Base-by-base conservation (phyloP, 2,113 vertebrate species). In the Zosterops japonicus region DNA sequence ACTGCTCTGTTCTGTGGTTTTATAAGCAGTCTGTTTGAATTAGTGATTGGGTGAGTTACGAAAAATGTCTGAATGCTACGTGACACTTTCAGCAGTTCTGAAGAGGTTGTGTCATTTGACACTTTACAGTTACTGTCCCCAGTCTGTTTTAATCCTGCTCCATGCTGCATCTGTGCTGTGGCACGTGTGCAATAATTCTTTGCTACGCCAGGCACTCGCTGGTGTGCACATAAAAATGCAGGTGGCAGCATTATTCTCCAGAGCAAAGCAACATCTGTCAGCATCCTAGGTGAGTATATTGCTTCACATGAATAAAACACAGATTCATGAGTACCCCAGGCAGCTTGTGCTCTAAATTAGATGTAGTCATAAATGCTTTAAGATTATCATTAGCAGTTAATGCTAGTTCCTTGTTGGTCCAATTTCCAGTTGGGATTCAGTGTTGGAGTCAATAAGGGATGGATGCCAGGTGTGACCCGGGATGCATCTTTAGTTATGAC, bases 271-370 rank as follows among this genome's bases (percentile, higher is more conserved):
- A 81, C 56, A 71, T 86, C 76, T 64, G 8, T 80, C 56, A 89
- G 82, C 88, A 83, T 90, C 85, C 64, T 68, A 75, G 85, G 88
- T 81, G 92, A 94, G 44, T 64, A 46, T 55, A 68, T n/a, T 78
- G 79, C 85, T 92, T 59, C 67, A 46, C 28, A 49, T 77, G 60
- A 88, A 83, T 91, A 92, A 83, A 88, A 83, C 39, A 79, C n/a
- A 64, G 67, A 50, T 53, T 55, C 67, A 31, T 42, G 59, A 55
- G 44, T 49, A 67, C 75, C 64, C 52, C n/a, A 29, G 74, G 88
- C 75, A 75, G 50, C 56, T 52, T 52, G 17, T 2, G 5, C 90
- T 88, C 79, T 29, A 83, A 80, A 81, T 90, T 20, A 63, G 55
- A 55, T 70, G 24, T 20, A 90, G 68, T 57, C 2, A 3, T 12